Evolutionary conservation across 2,797 vertebrate genomes (phyloP), one percentile per base, ranked within the genome.

Genomic region (Danio jaintianensis): DNA sequence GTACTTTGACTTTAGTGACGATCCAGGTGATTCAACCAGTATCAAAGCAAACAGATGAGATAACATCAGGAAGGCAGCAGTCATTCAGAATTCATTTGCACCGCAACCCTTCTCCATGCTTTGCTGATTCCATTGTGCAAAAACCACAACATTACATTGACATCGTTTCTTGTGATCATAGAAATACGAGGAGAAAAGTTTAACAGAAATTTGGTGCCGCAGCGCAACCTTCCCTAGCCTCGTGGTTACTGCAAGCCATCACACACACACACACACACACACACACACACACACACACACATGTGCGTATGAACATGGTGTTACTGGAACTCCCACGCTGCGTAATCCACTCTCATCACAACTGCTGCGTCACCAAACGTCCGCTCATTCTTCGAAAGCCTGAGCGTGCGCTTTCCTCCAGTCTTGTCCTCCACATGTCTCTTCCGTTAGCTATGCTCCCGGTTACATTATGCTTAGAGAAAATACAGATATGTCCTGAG

Each of bases 291-390:
- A n/a, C 29, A 29, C 29, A 1, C 29, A 29, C 29, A 29, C 29
- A 3, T 29, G 3, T 3, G 29, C 29, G 29, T 29, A 29, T 29
- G 84, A n/a, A 7, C 18, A 38, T 91, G 91, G 92, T 91, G 91
- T 93, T 90, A 90, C 86, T 75, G 47, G 85, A 92, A 90, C 93
- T 92, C 93, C 94, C 91, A 76, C 88, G 88, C 89, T 89, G 83
- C 88, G 88, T 43, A 78, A 90, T 90, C 82, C 87, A 80, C 78
- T 89, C 89, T 88, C 87, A 85, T 89, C 82, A 88, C 86, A 90
- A 92, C 89, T 75, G 92, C 91, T 93, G 92, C 91, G 92, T 94
- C 93, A 94, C 87, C 81, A 76, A 82, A 81, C 83, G 80, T 82
- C 88, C 87, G 62, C 82, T 83, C 81, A 81, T 85, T 85, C 84